Evolutionary conservation across 2,888 invertebrate genomes (phyloP), one percentile per base, ranked within the genome.

Genomic region (Phengaris arion): DNA sequence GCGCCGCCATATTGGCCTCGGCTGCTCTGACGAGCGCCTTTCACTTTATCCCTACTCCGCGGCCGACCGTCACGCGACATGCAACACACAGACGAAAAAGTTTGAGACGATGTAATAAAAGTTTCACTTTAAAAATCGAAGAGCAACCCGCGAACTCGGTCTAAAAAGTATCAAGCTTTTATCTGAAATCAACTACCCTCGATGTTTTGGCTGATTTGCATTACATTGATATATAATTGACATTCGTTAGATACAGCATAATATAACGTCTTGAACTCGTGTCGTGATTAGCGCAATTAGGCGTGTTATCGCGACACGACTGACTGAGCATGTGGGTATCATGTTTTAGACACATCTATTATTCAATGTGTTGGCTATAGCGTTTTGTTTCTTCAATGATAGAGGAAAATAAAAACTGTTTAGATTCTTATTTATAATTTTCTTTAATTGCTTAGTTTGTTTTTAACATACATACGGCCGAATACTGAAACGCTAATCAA

Each of bases 291-390:
- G 81, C 79, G 81, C 80, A 83, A 83, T 82, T 80, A 81, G 79
- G 79, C 81, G 81, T 83, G 80, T 80, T 83, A 84, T 83, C 83
- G 79, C 74, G 79, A 81, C 81, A 81, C 81, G 81, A 81, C 76
- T 81, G 80, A 80, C 76, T 81, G 81, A 80, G 75, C 81, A 83
- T 81, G 79, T 80, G 80, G 72, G 72, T 54, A 72, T 72, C 72
- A 52, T 54, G 72, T 22, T 54, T 72, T 2, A 72, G 72, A 72
- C 54, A 35, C 54, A 52, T 72, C 52, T 72, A 72, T 72, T 72
- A 72, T 72, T 72, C 52, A 72, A 52, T 72, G 6, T 72, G 6
- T 45, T 22, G 13, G n/a, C 35, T 52, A 8, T 15, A 72, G 2
- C 35, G 12, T 64, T 64, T 64, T 13, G 35, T 64, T 64, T 13